Evolutionary conservation across 2,113 vertebrate genomes (phyloP).

Genomic region (Cygnus atratus): DNA sequence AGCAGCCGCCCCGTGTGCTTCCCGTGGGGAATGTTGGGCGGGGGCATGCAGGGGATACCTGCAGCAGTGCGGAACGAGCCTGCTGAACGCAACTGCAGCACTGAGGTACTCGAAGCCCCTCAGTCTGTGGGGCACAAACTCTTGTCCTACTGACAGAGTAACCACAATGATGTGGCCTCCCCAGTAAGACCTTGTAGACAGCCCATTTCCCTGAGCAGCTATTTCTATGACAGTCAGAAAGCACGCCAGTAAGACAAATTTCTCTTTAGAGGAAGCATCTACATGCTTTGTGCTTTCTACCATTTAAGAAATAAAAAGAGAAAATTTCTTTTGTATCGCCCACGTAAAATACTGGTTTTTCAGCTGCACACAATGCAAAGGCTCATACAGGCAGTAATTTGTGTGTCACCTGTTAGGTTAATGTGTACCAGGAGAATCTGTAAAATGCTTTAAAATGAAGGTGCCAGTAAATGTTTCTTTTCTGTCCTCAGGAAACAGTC

Average conservation of each 20-base stretch:
- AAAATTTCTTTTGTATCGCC: background rate
- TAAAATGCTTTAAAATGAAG: background rate
- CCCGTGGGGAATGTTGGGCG: slow-evolving; percentile 61
- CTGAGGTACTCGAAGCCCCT: background rate
- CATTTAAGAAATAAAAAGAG: background rate
- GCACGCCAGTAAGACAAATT: background rate
- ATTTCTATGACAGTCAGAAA: background rate
- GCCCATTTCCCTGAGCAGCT: background rate
- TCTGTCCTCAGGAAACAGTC: background rate
- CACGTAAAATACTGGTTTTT: background rate
- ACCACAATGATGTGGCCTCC: background rate
- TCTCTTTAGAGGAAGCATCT: background rate
- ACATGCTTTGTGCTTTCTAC: background rate
- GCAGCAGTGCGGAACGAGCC: background rate
- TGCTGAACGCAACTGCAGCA: background rate
- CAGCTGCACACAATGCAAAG: background rate
- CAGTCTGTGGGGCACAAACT: background rate
- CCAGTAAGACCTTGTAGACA: background rate
- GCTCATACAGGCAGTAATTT: background rate
- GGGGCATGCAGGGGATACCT: slow-evolving; percentile 66
- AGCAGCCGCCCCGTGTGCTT: background rate
- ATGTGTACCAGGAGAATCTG: background rate
- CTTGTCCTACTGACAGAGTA: background rate
- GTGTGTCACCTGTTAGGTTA: background rate
- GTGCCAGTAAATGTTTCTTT: background rate